Base-by-base conservation (phyloP, 2,113 vertebrate genomes). In the Etheostoma cragini region DNA sequence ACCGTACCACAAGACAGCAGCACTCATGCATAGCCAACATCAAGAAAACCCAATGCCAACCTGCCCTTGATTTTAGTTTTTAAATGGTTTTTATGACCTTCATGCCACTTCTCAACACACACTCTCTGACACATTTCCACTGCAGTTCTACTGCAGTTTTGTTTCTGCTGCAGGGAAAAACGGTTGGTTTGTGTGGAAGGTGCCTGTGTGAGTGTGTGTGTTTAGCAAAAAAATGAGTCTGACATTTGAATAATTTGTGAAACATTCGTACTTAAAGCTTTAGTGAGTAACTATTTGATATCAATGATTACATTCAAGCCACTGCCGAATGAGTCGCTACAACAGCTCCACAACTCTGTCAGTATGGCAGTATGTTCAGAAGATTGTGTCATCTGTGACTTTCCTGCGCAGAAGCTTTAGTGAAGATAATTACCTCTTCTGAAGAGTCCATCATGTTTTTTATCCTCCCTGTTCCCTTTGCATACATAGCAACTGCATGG, bases 21-120 rank as follows among this genome's bases (percentile, higher is more conserved):
- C 72, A 47, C 50, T 67, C 16, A 57, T 45, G 53, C 45, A 63
- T n/a, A 45, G 7, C 49, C 3, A 10, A 56, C 3, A 33, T 2
- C 2, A 12, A 21, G 33, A 64, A 17, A 57, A 62, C 7, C n/a
- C 33, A 12, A 83, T 72, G 21, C 19, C 38, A 13, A 11, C 30
- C 45, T 65, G 2, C 5, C n/a, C 24, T 66, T 33, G 17, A 49
- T 57, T 19, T 50, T 5, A 6, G 17, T 26, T 24, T 30, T 19
- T 47, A 67, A 38, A 63, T 30, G 38, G 52, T 80, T 13, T 60
- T 68, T 24, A 33, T 70, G 76, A 83, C 64, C 58, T 61, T 61
- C 21, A 60, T 62, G 33, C 4, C n/a, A 54, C 46, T 54, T 14
- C 12, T 61, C 8, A 33, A 58, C 35, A 35, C n/a, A 15, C 19